phyloP scores from a whole-genome alignment of 2,888 invertebrate species.

The Pelosia muscerda region DNA sequence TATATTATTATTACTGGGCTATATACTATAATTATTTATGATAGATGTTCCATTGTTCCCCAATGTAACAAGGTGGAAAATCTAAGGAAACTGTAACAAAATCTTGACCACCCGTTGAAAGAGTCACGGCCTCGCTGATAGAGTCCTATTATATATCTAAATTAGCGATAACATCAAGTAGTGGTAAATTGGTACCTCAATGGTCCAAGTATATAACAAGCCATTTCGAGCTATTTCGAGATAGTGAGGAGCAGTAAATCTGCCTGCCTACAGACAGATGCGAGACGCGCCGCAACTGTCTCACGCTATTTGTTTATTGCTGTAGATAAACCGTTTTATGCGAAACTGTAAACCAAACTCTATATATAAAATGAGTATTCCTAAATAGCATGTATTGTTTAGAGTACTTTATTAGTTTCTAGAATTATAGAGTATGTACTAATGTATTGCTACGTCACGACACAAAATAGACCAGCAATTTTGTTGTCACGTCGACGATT shows the following conservation, averaged over 20 bases:
- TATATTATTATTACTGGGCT: too few species aligned
- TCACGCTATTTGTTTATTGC: not conserved
- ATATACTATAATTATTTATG: not conserved
- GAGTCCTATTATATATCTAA: not conserved
- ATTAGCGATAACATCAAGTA: not conserved
- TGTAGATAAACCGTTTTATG: constrained; percentile 10
- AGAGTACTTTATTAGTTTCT: too few species aligned
- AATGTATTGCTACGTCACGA: too few species aligned
- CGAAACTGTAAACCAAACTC: constrained; percentile 1
- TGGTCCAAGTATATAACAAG: not conserved
- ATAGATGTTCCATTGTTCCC: not conserved
- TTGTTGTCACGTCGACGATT: too few species aligned
- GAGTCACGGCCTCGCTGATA: not conserved
- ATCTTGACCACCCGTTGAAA: not conserved
- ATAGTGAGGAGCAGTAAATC: not conserved
- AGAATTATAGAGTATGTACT: too few species aligned
- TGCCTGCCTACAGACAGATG: not conserved
- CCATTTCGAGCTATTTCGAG: not conserved
- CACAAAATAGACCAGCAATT: too few species aligned
- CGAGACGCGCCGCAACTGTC: not conserved
- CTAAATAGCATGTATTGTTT: too few species aligned
- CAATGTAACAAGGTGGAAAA: too few species aligned
- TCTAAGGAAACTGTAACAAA: too few species aligned
- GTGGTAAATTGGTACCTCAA: not conserved
- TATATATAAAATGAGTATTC: not conserved